A percentile compares a stretch with the other conserved stretches of the same genome.
phyloP scores from a whole-genome alignment of 2,113 vertebrate genomes.

The Meriones unguiculatus region DNA sequence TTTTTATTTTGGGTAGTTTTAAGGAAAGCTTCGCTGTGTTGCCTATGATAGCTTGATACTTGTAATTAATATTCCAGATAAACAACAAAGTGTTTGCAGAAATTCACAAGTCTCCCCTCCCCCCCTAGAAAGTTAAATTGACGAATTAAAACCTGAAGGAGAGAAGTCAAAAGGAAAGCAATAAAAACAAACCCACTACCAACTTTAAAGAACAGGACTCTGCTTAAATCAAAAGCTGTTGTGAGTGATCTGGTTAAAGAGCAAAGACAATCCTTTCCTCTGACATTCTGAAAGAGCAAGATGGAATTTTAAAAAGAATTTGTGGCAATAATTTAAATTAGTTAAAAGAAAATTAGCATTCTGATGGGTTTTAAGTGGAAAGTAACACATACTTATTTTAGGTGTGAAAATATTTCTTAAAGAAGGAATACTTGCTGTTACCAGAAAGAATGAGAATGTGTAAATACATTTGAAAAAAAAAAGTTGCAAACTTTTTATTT shows the following conservation, averaged over 20 bases:
- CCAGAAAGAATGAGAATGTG: slow-evolving; percentile 32
- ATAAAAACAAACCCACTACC: neutral
- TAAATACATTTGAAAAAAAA: slow-evolving; percentile 59
- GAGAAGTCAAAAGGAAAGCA: neutral
- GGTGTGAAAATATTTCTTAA: slow-evolving; percentile 60
- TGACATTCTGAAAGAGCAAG: slow-evolving; percentile 18
- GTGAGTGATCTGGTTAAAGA: neutral
- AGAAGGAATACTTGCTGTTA: slow-evolving; percentile 42
- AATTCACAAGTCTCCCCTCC: slow-evolving; percentile 46
- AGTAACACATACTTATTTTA: slow-evolving; percentile 59
- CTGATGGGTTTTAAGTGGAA: slow-evolving; percentile 53
- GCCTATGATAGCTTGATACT: neutral
- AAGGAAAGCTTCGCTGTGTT: neutral
- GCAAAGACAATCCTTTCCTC: slow-evolving; percentile 35
- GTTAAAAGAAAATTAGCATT: slow-evolving; percentile 62
- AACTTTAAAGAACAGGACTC: neutral
- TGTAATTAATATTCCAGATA: slow-evolving; percentile 69
- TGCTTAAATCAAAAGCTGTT: neutral
- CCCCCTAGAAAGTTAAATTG: slow-evolving; percentile 46
- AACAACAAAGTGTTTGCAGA: slow-evolving; percentile 65
- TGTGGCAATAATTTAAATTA: slow-evolving; percentile 59
- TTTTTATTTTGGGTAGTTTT: neutral
- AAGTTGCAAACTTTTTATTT: slow-evolving; percentile 37
- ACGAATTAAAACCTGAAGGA: slow-evolving; percentile 56
- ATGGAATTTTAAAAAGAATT: slow-evolving; percentile 43